These are phyloP conservation scores for Rachycentron canadum DNA, from an alignment of 2,797 vertebrate species.

Conservation along the genomic window DNA sequence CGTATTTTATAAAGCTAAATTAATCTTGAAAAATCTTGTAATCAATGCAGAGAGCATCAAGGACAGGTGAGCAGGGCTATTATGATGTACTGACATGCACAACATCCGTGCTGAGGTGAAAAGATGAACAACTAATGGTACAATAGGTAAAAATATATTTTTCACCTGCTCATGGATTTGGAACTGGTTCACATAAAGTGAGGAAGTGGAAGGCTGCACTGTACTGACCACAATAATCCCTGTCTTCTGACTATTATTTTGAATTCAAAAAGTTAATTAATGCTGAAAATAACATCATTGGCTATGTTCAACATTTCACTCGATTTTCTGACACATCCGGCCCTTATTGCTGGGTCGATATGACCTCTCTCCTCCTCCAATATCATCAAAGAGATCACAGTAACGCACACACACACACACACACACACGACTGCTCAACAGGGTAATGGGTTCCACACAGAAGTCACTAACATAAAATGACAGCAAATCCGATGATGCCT, in stretches of 20 bases:
- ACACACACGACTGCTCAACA: background rate
- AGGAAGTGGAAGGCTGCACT: background rate
- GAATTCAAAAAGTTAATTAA: background rate
- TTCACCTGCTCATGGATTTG: conserved; percentile 2
- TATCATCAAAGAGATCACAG: background rate
- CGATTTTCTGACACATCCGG: conserved; percentile 23
- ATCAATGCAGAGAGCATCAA: background rate
- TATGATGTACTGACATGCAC: conserved; percentile 6
- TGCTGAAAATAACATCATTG: background rate
- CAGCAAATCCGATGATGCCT: conserved; percentile 38
- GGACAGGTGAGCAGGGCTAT: background rate
- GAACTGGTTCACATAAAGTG: background rate
- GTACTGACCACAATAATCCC: background rate
- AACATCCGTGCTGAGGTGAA: background rate
- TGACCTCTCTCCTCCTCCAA: conserved; percentile 44
- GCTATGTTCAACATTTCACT: conserved; percentile 16
- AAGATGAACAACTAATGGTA: background rate
- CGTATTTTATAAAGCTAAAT: conserved; percentile 13
- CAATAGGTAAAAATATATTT: background rate
- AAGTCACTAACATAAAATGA: conserved; percentile 36
- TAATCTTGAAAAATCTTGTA: background rate
- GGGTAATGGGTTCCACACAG: conserved; percentile 22
- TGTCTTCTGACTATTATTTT: background rate
- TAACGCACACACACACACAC: conserved; percentile 2
- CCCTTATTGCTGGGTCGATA: conserved; percentile 35